Conservation (phyloP, 2,888 invertebrate species). For the Anorthoa munda region DNA sequence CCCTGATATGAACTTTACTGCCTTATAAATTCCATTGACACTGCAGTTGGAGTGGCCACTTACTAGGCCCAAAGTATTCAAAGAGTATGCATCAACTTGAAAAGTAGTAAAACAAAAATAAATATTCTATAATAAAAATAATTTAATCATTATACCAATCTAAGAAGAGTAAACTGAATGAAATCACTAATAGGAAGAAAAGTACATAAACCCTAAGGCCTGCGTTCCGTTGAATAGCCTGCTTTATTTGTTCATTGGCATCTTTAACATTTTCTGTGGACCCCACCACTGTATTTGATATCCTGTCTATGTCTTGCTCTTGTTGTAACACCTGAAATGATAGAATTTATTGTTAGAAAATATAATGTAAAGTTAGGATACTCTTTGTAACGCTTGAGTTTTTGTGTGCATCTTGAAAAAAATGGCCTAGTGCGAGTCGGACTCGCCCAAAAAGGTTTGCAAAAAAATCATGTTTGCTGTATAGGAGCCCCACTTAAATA, state of each 20-base stretch:
- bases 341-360: not conserved
- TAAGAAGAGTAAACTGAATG: conserved; percentile 98
- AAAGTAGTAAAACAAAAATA: conserved; percentile 2
- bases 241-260: conserved; percentile 99
- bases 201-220: conserved; percentile 98
- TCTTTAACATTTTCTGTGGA: conserved; percentile 98
- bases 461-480: too few relatives aligned
- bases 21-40: too few relatives aligned
- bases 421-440: too few relatives aligned
- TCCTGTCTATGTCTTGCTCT: conserved; percentile 97
- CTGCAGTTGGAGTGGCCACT: too few relatives aligned
- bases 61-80: too few relatives aligned
- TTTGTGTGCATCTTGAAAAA: not conserved
- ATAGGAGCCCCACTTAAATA: too few relatives aligned
- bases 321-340: conserved; percentile 94
- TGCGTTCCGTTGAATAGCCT: conserved; percentile 99
- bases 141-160: conserved; percentile 98
- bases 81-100: too few relatives aligned
- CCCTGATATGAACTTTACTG: too few relatives aligned
- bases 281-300: conserved; percentile 96
- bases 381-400: not conserved
- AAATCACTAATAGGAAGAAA: conserved; percentile 98
- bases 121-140: conserved; percentile 5
- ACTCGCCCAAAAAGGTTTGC: too few relatives aligned
- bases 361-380: not conserved